Evolutionary conservation across 2,113 vertebrate species (phyloP).

Genomic region (Epinephelus lanceolatus): DNA sequence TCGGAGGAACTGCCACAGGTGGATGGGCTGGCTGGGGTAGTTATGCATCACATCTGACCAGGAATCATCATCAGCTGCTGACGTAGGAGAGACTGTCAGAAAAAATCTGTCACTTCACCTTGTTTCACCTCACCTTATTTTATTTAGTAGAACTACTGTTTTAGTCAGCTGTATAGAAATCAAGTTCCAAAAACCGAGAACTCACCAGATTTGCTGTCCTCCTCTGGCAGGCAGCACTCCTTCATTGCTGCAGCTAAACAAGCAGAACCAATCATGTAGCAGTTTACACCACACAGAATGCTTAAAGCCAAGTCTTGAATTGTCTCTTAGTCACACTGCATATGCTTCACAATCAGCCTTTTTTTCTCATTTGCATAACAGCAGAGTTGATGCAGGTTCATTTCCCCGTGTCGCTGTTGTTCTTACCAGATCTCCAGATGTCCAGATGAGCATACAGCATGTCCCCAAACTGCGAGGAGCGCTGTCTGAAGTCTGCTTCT

Average conservation of each 20-base stretch:
- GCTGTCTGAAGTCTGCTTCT: constrained; percentile 92
- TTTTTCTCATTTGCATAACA: background rate
- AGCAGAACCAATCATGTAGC: background rate
- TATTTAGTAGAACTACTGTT: background rate
- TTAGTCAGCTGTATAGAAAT: background rate
- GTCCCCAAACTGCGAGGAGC: constrained; percentile 88
- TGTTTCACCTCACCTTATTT: background rate
- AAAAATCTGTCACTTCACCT: background rate
- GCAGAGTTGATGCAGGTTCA: background rate
- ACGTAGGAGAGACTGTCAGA: background rate
- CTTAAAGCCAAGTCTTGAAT: background rate
- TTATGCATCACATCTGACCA: constrained; percentile 89
- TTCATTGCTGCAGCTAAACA: constrained; percentile 92
- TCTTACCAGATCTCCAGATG: constrained; percentile 94
- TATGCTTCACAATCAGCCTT: background rate
- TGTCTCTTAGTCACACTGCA: background rate
- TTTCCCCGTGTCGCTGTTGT: background rate
- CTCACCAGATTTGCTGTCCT: constrained; percentile 85
- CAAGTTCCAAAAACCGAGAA: fast-evolving
- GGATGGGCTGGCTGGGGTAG: constrained; percentile 92
- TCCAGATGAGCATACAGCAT: constrained; percentile 93
- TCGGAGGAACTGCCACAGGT: constrained; percentile 95
- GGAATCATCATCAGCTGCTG: constrained; percentile 75
- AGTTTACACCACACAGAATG: background rate
- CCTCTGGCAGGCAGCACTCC: constrained; percentile 83